Evolutionary conservation across 1,140 invertebrate species (phyloP).

Genomic region (Drosophila kohkoa): DNA sequence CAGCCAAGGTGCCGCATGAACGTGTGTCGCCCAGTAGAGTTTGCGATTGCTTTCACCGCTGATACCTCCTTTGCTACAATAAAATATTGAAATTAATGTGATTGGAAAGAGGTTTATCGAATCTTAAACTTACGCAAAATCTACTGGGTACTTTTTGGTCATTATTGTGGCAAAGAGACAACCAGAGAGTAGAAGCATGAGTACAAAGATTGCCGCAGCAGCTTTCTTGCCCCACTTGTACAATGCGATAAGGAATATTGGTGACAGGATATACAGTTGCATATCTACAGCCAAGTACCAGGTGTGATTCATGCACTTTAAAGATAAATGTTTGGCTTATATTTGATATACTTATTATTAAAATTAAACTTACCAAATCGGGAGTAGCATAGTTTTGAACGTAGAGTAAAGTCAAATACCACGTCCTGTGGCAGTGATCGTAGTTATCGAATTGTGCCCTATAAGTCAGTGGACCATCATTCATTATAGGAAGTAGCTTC

Average conservation of each 20-base stretch:
- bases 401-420: constrained; percentile 64
- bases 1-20: constrained; percentile 66
- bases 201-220: constrained; percentile 40
- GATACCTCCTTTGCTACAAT: constrained; percentile 69
- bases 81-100: constrained; percentile 72
- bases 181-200: constrained; percentile 50
- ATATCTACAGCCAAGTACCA: constrained; percentile 96
- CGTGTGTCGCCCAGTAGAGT: constrained; percentile 61
- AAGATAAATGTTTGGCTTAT: background rate
- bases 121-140: constrained; percentile 31
- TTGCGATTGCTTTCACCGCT: constrained; percentile 10
- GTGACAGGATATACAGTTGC: constrained; percentile 91
- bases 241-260: constrained; percentile 89
- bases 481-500: constrained; percentile 5
- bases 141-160: constrained; percentile 43
- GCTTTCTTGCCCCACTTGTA: constrained; percentile 86
- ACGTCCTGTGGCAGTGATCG: constrained; percentile 58
- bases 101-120: too few species aligned
- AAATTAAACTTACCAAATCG: constrained; percentile 35
- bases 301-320: constrained; percentile 93
- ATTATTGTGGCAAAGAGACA: constrained; percentile 60
- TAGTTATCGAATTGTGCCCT: constrained; percentile 29
- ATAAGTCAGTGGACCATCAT: constrained; percentile 41
- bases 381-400: constrained; percentile 64
- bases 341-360: background rate